These are phyloP conservation scores for Rhagophthalmus giganteus DNA, from an alignment of 2,888 invertebrate species.

Conservation along the genomic window DNA sequence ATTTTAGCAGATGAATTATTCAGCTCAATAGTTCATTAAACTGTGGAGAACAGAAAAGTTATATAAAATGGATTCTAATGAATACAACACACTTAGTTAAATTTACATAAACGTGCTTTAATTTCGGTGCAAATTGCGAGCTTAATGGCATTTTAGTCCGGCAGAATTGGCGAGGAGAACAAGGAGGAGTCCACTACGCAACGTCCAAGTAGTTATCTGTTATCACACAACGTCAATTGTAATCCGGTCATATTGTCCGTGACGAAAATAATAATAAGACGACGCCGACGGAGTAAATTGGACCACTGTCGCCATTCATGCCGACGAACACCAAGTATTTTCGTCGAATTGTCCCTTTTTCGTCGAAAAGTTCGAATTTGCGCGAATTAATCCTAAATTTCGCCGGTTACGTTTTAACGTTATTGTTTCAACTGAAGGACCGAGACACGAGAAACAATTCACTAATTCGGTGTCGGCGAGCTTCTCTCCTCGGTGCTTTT, in stretches of 20 bases:
- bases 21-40: slow-evolving; percentile 9
- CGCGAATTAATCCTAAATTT: no score
- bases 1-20: not conserved
- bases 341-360: slow-evolving; percentile 29
- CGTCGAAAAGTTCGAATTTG: no score
- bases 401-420: no score
- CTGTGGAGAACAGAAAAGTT: slow-evolving; percentile 3
- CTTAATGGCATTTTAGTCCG: slow-evolving; percentile 37
- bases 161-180: not conserved
- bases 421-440: no score
- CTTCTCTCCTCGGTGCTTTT: slow-evolving; percentile 19
- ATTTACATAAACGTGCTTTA: slow-evolving; percentile 43
- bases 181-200: not conserved
- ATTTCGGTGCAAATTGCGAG: slow-evolving; percentile 42
- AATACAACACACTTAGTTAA: slow-evolving; percentile 40
- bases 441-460: no score
- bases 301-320: slow-evolving; percentile 31
- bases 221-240: slow-evolving; percentile 40
- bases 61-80: slow-evolving; percentile 28
- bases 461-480: no score
- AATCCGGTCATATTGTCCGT: slow-evolving; percentile 45
- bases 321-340: slow-evolving; percentile 33
- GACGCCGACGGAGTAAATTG: slow-evolving; percentile 12
- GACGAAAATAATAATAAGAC: slow-evolving; percentile 45
- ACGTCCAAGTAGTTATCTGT: slow-evolving; percentile 35